Conservation (phyloP, 2,888 invertebrate species). For the Euproctis similis region DNA sequence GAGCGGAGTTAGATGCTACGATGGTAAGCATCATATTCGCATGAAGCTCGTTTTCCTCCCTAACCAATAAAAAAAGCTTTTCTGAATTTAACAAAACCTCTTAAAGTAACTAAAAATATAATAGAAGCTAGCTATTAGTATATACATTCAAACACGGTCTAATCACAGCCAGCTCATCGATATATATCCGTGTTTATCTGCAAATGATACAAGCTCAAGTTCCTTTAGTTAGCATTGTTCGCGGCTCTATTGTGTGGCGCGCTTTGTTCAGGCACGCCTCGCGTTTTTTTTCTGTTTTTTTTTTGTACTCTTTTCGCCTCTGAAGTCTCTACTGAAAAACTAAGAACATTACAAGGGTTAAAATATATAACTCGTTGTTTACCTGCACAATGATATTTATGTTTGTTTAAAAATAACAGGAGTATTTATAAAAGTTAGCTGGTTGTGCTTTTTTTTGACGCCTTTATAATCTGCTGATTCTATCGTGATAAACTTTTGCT, state of each 20-base stretch:
- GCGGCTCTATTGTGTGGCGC: constrained; percentile 53
- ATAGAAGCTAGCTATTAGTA: no score
- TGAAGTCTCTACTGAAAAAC: constrained; percentile 45
- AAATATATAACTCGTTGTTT: constrained; percentile 22
- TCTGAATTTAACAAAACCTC: no score
- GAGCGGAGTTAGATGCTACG: no score
- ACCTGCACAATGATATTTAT: constrained; percentile 18
- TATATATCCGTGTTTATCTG: constrained; percentile 54
- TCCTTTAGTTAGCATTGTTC: constrained; percentile 70
- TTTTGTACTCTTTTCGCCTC: constrained; percentile 62
- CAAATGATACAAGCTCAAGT: constrained; percentile 58
- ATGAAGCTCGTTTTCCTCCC: no score
- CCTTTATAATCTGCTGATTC: no score
- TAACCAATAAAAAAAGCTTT: no score
- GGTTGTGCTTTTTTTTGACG: no score
- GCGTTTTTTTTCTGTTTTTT: no score
- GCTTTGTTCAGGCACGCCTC: constrained; percentile 70
- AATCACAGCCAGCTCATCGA: constrained; percentile 23
- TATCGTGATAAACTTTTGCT: no score
- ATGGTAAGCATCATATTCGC: no score
- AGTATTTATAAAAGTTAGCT: no score
- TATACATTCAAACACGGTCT: constrained; percentile 1
- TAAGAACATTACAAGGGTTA: constrained; percentile 23
- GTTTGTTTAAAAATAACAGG: constrained; percentile 6
- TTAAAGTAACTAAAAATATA: no score